Conservation (phyloP, 1,140 invertebrate genomes). For the Macrocentrus cingulum region DNA sequence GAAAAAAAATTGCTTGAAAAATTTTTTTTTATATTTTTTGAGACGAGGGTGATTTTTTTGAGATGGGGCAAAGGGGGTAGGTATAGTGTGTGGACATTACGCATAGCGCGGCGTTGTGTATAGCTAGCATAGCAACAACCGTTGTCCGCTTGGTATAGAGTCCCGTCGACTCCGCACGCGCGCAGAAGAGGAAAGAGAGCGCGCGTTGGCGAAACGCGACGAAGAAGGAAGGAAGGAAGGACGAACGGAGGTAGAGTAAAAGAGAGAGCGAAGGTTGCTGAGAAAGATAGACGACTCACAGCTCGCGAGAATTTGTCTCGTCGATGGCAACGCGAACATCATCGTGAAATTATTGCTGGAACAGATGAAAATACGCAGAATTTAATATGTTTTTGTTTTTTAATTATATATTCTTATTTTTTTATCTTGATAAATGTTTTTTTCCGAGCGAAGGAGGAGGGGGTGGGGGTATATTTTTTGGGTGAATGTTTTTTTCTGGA, state of each 20-base stretch:
- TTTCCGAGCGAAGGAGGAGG: no score
- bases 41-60: not conserved
- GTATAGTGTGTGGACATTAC: not conserved
- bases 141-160: constrained; percentile 33
- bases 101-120: constrained; percentile 22
- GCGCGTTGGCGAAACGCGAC: constrained; percentile 13
- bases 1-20: no score
- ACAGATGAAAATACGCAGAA: constrained; percentile 17
- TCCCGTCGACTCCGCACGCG: constrained; percentile 32
- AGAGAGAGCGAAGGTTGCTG: constrained; percentile 1
- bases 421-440: not conserved
- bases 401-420: constrained; percentile 1
- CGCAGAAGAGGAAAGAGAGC: constrained; percentile 17
- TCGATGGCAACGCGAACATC: constrained; percentile 23
- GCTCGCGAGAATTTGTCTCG: constrained; percentile 25
- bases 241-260: constrained; percentile 6
- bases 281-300: constrained; percentile 7
- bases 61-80: not conserved
- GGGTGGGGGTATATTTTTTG: no score
- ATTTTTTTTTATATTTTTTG: not conserved
- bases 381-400: constrained; percentile 1
- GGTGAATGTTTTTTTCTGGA: no score
- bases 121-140: constrained; percentile 37
- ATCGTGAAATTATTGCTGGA: constrained; percentile 16
- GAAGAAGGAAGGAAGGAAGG: constrained; percentile 15